Evolutionary conservation across 2,888 invertebrate genomes (phyloP), one percentile per base, ranked within the genome.

Genomic region (Eudasyphora cyanicolor): DNA sequence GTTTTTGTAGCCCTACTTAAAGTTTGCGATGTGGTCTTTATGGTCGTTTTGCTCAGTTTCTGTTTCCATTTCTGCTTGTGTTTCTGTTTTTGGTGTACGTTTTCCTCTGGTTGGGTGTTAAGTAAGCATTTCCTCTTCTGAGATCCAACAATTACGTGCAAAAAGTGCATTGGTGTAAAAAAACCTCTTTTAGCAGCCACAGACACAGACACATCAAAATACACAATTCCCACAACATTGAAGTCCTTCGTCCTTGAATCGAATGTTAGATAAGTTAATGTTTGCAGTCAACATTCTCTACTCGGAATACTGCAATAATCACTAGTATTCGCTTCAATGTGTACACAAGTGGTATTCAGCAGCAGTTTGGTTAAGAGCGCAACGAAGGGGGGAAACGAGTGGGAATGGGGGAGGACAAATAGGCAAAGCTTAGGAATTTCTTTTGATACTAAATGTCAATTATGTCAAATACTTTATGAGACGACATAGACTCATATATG

Each of bases 191-290:
- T 27, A 57, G 2, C 45, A 3, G 27, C 24, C 57, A 10, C 21
- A 38, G 54, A 19, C 12, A 57, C 10, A 10, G n/a, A 14, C 38
- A 8, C n/a, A 38, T 2, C 38, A 38, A 38, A 3, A 38, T 12
- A 38, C 38, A 38, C 38, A 38, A 45, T 45, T n/a, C n/a, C 45
- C 12, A 60, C n/a, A 60, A 2, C 14, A 29, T n/a, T n/a, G n/a
- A n/a, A n/a, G n/a, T n/a, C n/a, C n/a, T n/a, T n/a, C n/a, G 60
- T 10, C 60, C 60, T 60, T 60, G 60, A 60, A 29, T 60, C 17
- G 27, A 3, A 5, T 45, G 45, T n/a, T 45, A n/a, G 38, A 38
- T 38, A 38, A 38, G 38, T 38, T 5, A 38, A 12, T 6, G 45
- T 45, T 45, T 12, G n/a, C 45, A 45, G 3, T 2, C n/a, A 12